phyloP scores from a whole-genome alignment of 2,113 vertebrate genomes.

The Corythaeola cristata region DNA sequence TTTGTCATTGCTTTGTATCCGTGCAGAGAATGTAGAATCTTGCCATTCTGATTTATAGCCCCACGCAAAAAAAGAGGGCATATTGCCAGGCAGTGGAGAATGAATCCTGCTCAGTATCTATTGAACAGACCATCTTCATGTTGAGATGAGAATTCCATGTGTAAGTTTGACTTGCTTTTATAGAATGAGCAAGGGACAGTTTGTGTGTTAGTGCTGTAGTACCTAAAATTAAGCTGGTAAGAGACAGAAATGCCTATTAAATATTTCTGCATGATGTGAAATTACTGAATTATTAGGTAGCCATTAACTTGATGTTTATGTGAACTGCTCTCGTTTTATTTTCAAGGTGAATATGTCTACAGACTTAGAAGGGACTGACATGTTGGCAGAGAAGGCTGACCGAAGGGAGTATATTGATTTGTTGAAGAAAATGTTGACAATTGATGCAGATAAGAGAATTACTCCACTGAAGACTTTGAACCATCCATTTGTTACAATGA shows the following conservation, averaged over 20 bases:
- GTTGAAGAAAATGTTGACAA: constrained; percentile 98
- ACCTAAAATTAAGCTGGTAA: background rate
- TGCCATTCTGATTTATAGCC: background rate
- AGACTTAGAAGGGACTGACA: constrained; percentile 93
- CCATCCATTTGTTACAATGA: constrained; percentile 96
- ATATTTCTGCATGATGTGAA: background rate
- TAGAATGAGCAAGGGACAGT: background rate
- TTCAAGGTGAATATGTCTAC: constrained; percentile 96
- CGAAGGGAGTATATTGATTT: constrained; percentile 96
- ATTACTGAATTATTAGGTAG: background rate
- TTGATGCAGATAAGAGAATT: constrained; percentile 96
- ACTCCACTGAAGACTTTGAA: constrained; percentile 96
- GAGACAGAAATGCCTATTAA: background rate
- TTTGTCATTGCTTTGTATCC: background rate
- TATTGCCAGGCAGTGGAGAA: background rate
- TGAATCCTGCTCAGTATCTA: background rate
- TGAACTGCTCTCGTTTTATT: background rate
- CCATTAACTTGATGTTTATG: background rate
- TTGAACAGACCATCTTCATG: background rate
- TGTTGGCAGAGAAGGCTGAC: constrained; percentile 98
- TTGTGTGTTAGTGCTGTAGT: background rate
- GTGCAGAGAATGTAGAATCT: background rate
- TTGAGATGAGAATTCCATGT: background rate
- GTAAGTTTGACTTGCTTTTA: background rate
- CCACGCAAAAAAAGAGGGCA: background rate